Conservation (phyloP, 1,140 invertebrate genomes). For the Papilio helenus region DNA sequence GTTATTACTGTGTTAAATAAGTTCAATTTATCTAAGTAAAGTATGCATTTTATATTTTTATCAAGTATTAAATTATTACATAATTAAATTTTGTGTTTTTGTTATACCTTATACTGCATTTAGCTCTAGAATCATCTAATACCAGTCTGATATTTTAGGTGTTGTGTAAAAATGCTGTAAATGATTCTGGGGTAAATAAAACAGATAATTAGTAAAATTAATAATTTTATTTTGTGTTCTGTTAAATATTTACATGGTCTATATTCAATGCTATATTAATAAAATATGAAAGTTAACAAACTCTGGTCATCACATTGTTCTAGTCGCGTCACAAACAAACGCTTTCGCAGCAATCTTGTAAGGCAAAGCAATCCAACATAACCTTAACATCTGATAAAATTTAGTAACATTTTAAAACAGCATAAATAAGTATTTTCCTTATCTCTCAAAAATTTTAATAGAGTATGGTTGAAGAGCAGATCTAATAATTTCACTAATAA, state of each 20-base stretch:
- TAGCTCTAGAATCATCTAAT: no score
- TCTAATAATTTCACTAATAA: neutral
- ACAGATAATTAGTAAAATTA: slow-evolving; percentile 74
- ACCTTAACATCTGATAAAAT: slow-evolving; percentile 62
- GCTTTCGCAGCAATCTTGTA: slow-evolving; percentile 53
- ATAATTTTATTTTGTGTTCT: slow-evolving; percentile 79
- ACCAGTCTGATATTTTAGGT: no score
- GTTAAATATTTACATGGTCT: slow-evolving; percentile 80
- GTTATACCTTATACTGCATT: neutral
- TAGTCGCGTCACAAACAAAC: slow-evolving; percentile 32
- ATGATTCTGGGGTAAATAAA: slow-evolving; percentile 43
- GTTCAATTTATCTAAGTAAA: slow-evolving; percentile 61
- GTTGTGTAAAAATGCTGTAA: neutral
- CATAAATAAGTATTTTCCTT: slow-evolving; percentile 42
- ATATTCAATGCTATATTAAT: slow-evolving; percentile 73
- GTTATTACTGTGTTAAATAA: slow-evolving; percentile 67
- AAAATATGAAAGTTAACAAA: slow-evolving; percentile 80
- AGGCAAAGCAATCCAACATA: slow-evolving; percentile 54
- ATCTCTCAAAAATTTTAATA: neutral
- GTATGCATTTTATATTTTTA: slow-evolving; percentile 42
- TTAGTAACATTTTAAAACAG: slow-evolving; percentile 44
- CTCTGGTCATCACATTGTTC: slow-evolving; percentile 74
- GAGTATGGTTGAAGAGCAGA: neutral
- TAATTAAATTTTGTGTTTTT: slow-evolving; percentile 37
- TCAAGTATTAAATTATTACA: slow-evolving; percentile 43